Conservation (phyloP, 2,113 vertebrate genomes). For the Okapia johnstoni region DNA sequence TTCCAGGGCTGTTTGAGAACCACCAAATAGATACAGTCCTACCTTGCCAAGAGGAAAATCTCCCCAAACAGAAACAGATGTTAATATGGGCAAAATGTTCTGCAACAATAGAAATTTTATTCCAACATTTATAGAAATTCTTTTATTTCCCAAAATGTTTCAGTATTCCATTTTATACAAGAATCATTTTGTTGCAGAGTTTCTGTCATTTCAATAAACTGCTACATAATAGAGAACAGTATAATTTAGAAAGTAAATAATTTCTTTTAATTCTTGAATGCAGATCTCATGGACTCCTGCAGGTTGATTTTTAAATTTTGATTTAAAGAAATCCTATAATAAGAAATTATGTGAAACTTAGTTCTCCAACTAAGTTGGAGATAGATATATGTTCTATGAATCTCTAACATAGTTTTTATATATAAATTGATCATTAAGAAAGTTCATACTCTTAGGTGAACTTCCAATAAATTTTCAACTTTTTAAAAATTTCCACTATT, state of each 20-base stretch:
- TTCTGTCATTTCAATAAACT: background rate
- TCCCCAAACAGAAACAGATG: constrained; percentile 63
- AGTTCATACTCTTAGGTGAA: background rate
- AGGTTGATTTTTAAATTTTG: background rate
- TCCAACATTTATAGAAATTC: constrained; percentile 40
- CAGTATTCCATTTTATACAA: background rate
- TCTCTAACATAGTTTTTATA: background rate
- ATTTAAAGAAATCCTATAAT: background rate
- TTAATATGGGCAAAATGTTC: constrained; percentile 52
- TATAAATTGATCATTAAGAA: background rate
- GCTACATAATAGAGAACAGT: background rate
- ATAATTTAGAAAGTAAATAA: background rate
- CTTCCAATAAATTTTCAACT: background rate
- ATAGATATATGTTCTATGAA: background rate
- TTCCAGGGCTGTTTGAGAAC: background rate
- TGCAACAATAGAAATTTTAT: constrained; percentile 43
- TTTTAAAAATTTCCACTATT: background rate
- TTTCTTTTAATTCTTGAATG: background rate
- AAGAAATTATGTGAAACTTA: background rate
- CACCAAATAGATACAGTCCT: background rate
- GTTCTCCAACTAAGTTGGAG: too few species aligned
- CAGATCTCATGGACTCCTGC: background rate
- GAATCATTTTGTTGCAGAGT: background rate
- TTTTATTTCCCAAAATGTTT: background rate
- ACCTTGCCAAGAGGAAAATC: constrained; percentile 53